These are phyloP conservation scores for Pseudomugil gertrudae DNA, from an alignment of 2,797 vertebrate genomes.

Conservation along the genomic window DNA sequence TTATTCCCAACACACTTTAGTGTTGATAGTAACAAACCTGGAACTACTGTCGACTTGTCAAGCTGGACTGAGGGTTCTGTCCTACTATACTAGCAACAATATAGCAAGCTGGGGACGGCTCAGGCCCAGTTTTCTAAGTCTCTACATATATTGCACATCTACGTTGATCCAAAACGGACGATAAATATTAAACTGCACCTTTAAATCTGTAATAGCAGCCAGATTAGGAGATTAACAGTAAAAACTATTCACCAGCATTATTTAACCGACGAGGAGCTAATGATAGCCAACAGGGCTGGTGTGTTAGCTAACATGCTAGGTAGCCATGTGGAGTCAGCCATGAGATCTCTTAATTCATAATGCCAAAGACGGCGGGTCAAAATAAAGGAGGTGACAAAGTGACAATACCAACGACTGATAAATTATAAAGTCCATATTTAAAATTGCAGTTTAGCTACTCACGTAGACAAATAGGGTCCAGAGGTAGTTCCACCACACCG, in stretches of 20 bases:
- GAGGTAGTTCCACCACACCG: constrained; percentile 64
- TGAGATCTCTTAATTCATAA: constrained; percentile 28
- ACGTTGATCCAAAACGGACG: background rate
- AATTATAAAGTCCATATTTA: background rate
- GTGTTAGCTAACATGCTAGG: constrained; percentile 54
- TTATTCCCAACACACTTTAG: background rate
- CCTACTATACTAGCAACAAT: constrained; percentile 15
- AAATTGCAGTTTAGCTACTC: constrained; percentile 55
- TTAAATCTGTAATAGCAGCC: background rate
- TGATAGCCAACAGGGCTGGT: constrained; percentile 42
- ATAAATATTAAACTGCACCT: background rate
- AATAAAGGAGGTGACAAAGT: rapidly evolving
- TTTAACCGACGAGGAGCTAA: constrained; percentile 47
- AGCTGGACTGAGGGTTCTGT: constrained; percentile 5
- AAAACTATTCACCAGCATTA: constrained; percentile 12
- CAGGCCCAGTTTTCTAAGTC: constrained; percentile 50
- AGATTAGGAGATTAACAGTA: background rate
- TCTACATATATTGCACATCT: background rate
- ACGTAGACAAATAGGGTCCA: constrained; percentile 55
- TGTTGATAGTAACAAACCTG: background rate
- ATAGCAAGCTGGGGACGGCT: constrained; percentile 23
- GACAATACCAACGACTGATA: rapidly evolving
- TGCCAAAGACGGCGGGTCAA: rapidly evolving
- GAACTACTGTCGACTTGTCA: constrained; percentile 3
- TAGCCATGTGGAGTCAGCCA: constrained; percentile 72